Base-by-base conservation (phyloP, 2,113 vertebrate genomes). In the Cinclus cinclus region DNA sequence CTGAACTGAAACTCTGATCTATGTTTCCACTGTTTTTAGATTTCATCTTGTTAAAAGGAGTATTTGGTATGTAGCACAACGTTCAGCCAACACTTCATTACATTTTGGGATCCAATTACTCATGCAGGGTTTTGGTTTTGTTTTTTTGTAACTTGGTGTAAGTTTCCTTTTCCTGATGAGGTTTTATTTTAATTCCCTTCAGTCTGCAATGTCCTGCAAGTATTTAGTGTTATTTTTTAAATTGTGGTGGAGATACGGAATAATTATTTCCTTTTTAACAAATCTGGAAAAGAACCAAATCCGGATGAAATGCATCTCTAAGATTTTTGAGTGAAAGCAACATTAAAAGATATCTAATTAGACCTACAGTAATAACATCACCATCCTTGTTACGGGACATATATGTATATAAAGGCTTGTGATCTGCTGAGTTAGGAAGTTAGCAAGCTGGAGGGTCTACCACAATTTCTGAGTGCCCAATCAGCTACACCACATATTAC, bases 401-500 rank as follows among this genome's bases (percentile, higher is more conserved):
- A 94, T 21, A 92, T 84, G 53, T 78, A 82, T 91, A 58, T 85
- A 94, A 96, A 87, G 71, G 56, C 71, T 93, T 96, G 81, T 82
- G 88, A 96, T 93, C 81, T 97, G 95, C 87, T 97, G 94, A 97
- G 92, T 95, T 95, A 96, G 82, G 96, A 97, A 96, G 90, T 89
- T 91, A 97, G 83, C 88, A 91, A 96, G 85, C 95, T 96, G 86
- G 87, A 97, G 91, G 95, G 88, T 94, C 92, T 91, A 91, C 90
- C 92, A 95, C 94, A 96, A 91, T 68, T 95, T 84, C 81, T 94
- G 82, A 97, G 56, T 25, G 4, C 20, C 95, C 96, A 96, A 96
- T 97, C 96, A 96, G 90, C 96, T 96, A 44, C 67, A 94, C 95
- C 97, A 95, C 95, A 95, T 91, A 97, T 97, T 96, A 97, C 93